Base-by-base conservation (phyloP, 2,888 invertebrate genomes). In the Sphaeridia pumilis region DNA sequence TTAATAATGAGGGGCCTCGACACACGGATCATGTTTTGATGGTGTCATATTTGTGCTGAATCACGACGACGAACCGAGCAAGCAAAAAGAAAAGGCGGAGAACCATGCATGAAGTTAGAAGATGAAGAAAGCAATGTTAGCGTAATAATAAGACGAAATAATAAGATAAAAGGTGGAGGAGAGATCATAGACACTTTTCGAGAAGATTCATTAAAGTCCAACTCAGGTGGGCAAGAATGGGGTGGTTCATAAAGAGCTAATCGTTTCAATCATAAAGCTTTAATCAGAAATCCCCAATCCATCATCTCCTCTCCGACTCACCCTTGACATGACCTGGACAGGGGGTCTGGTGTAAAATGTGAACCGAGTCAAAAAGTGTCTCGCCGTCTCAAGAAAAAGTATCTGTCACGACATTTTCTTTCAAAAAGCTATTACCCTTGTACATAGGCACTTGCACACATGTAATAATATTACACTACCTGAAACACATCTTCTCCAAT, bases 211-310 rank as follows among this genome's bases (percentile, higher is more conserved):
- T 58, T 58, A 58, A 56, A 49, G 47, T 28, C 55, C 57, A 55
- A 46, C 57, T 59, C 56, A 57, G 59, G 59, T 59, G 59, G 59
- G 59, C 59, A 49, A 38, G 38, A 36, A 46, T 24, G 46, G 26
- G 49, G 43, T 47, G 28, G 27, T 28, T 50, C 55, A 54, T 59
- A 59, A 57, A 54, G 54, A 59, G 56, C 57, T 60, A 60, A 60
- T 60, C 60, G 55, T 51, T 60, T 57, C 56, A 54, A 60, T 60
- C 60, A 60, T 51, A 46, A 42, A 49, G 56, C 58, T 58, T 60
- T 60, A 58, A 60, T 58, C 58, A 59, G 54, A 54, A 54, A 55
- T 57, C 49, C 55, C 57, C 50, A 56, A 60, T 60, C 60, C 60
- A 60, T 60, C 59, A 59, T 59, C 56, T 59, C 53, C 48, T 56